These are phyloP conservation scores for Escarpia spicata DNA, from an alignment of 2,888 invertebrate genomes.

Conservation along the genomic window DNA sequence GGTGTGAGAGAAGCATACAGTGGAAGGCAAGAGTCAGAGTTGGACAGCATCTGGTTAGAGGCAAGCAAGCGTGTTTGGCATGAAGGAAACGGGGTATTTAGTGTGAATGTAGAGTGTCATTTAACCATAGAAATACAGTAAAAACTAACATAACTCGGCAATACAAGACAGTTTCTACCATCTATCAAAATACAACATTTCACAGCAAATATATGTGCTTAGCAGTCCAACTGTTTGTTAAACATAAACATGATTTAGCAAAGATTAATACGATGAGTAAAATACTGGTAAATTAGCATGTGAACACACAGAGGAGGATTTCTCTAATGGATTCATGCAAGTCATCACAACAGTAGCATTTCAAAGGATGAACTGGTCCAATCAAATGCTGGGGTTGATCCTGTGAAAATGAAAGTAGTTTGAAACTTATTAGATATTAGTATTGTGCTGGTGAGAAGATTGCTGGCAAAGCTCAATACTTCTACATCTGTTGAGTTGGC, in stretches of 20 bases:
- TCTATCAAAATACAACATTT: not conserved
- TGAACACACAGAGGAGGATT: not conserved
- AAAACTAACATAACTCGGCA: not conserved
- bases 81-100: not conserved
- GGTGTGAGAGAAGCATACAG: not conserved
- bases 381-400: not conserved
- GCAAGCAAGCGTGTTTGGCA: not conserved
- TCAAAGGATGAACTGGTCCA: not conserved
- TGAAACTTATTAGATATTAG: not conserved
- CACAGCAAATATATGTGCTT: not conserved
- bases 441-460: conserved; percentile 4
- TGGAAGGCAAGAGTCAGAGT: not conserved
- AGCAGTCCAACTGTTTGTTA: not conserved
- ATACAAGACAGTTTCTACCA: not conserved
- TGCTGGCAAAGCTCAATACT: not conserved
- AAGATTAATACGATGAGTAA: not conserved
- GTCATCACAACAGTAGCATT: not conserved
- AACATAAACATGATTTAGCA: not conserved
- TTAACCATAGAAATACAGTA: not conserved
- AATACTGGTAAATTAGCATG: not conserved
- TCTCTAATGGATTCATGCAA: not conserved
- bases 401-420: not conserved
- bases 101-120: not conserved
- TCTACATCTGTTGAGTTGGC: not conserved
- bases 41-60: not conserved